These are phyloP conservation scores for Hycleus phaleratus DNA, from an alignment of 1,140 invertebrate species.

Conservation along the genomic window DNA sequence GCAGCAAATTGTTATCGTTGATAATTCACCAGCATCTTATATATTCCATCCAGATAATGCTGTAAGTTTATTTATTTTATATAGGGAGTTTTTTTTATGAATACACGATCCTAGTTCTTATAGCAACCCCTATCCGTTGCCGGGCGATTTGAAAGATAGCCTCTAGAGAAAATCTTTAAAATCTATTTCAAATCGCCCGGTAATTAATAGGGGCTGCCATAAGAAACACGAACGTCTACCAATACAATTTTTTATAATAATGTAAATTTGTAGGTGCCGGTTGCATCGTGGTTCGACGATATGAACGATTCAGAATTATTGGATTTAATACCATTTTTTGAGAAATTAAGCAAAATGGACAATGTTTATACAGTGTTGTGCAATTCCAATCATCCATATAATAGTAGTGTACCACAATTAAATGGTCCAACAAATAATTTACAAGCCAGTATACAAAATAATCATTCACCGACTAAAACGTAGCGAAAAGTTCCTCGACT, in stretches of 20 bases:
- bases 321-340: conserved; percentile 93
- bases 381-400: conserved; percentile 80
- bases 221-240: no score
- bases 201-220: background rate
- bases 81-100: no score
- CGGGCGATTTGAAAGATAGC: no score
- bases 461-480: conserved; percentile 24
- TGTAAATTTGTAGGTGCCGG: conserved; percentile 68
- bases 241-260: background rate
- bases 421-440: conserved; percentile 26
- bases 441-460: conserved; percentile 13
- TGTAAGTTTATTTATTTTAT: conserved; percentile 58
- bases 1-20: conserved; percentile 95
- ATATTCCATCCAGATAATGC: conserved; percentile 99
- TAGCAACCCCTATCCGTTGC: no score
- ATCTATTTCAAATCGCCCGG: no score
- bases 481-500: conserved; percentile 23
- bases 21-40: conserved; percentile 99
- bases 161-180: no score
- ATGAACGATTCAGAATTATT: conserved; percentile 90
- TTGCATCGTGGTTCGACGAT: conserved; percentile 96
- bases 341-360: conserved; percentile 88
- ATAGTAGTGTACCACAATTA: conserved; percentile 36
- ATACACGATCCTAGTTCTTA: no score
- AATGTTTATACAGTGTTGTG: conserved; percentile 88